phyloP scores from a whole-genome alignment of 2,113 vertebrate species.

The Thryonomys swinderianus region DNA sequence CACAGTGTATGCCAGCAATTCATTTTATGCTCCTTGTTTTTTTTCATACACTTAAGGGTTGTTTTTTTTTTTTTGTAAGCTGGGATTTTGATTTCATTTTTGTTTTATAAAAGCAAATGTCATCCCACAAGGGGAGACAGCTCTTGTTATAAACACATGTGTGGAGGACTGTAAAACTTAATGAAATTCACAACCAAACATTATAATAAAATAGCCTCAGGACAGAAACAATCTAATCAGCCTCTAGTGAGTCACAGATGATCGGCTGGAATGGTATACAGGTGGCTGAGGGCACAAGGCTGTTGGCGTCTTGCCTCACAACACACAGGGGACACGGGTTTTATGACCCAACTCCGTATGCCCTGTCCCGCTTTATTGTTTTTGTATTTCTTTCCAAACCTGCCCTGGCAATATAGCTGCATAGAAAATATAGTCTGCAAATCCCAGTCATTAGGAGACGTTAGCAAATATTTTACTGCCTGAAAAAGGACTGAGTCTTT shows the following conservation, averaged over 20 bases:
- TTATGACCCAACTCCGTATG: constrained; percentile 51
- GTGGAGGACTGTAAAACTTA: constrained; percentile 68
- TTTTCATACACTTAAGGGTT: constrained; percentile 30
- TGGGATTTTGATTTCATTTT: constrained; percentile 69
- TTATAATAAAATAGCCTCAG: constrained; percentile 69
- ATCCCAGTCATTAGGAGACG: constrained; percentile 51
- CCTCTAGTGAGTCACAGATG: constrained; percentile 68
- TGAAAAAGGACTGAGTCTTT: neutral
- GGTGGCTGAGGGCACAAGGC: constrained; percentile 72
- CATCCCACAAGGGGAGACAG: constrained; percentile 69
- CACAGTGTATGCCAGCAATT: neutral
- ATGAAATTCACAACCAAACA: constrained; percentile 74
- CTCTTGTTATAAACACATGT: constrained; percentile 68
- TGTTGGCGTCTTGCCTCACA: constrained; percentile 55
- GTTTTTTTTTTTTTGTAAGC: constrained; percentile 1
- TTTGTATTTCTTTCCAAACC: constrained; percentile 56
- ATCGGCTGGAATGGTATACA: constrained; percentile 57
- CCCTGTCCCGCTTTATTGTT: constrained; percentile 57
- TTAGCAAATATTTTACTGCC: constrained; percentile 36
- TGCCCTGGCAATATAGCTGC: constrained; percentile 45
- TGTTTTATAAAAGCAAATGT: constrained; percentile 75
- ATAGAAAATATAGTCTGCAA: constrained; percentile 51
- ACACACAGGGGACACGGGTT: constrained; percentile 60
- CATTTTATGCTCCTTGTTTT: constrained; percentile 43
- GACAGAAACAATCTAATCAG: constrained; percentile 68